Evolutionary conservation across 2,888 invertebrate species (phyloP).

Genomic region (Dynastes hyllus): DNA sequence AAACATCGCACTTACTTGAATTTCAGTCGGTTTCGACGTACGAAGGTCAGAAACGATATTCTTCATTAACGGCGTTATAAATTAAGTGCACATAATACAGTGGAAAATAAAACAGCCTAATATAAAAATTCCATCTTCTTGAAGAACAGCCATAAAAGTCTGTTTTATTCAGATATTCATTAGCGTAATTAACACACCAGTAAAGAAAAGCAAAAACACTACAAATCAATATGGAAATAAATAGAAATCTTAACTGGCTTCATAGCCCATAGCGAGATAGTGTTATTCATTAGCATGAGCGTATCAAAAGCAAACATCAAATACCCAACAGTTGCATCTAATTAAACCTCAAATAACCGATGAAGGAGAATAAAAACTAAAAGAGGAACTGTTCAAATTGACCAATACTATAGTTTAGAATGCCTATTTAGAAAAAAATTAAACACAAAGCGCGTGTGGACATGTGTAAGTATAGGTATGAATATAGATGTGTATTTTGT

Average conservation of each 20-base stretch:
- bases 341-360: slow-evolving; percentile 27
- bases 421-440: slow-evolving; percentile 19
- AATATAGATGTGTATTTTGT: slow-evolving; percentile 11
- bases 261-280: slow-evolving; percentile 33
- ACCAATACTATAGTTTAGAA: not conserved
- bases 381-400: slow-evolving; percentile 9
- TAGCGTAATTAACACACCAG: slow-evolving; percentile 33
- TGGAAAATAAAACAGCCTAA: no score
- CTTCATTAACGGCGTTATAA: no score
- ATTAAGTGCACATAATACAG: no score
- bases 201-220: slow-evolving; percentile 37
- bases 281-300: slow-evolving; percentile 40
- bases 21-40: no score
- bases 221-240: slow-evolving; percentile 47
- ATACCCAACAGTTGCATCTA: slow-evolving; percentile 31
- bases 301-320: slow-evolving; percentile 44
- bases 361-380: slow-evolving; percentile 17
- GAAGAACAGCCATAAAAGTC: slow-evolving; percentile 15
- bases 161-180: slow-evolving; percentile 39
- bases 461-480: not conserved
- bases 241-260: slow-evolving; percentile 38
- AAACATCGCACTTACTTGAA: no score
- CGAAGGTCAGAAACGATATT: no score
- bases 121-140: slow-evolving; percentile 25
- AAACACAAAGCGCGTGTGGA: not conserved